Base-by-base conservation (phyloP, 1,140 invertebrate genomes). In the Luehdorfia chinensis region DNA sequence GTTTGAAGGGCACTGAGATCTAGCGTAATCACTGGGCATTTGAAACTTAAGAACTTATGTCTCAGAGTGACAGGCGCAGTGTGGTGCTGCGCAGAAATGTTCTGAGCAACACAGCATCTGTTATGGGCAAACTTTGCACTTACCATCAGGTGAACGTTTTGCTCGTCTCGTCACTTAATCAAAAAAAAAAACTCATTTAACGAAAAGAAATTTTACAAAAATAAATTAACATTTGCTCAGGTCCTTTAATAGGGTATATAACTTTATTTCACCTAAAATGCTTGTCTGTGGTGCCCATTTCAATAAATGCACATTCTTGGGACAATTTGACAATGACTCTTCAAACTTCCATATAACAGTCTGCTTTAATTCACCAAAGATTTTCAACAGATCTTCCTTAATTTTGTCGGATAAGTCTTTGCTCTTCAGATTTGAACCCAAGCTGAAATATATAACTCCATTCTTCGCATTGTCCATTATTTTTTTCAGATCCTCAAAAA, bases 371-470 rank as follows among this genome's bases (percentile, higher is more conserved):
- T 56, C 37, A 5, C 66, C 51, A 44, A 80, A 75, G 4, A 62
- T 19, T 9, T 64, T 59, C 6, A 77, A 25, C 4, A 79, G 30
- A 1, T 43, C 36, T 23, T 48, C 23, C 27, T 61, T 66, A 0
- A 72, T 13, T 11, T 52, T 27, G 1, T 61, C 41, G 4, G 75
- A 70, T 8, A 71, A 56, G 13, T 66, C 51, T n/a, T 67, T 75
- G 34, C 85, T 84, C 30, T 88, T 88, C 0, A 91, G 57, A 73
- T 89, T 90, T 0, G 89, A 90, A 1, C 91, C 91, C 57, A 92
- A 79, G 37, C 87, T 91, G 31, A 93, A 91, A 49, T 90, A 92
- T 28, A 93, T 80, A 0, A 90, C 88, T 1, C 91, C 91, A 28
- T 90, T 54, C 37, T 77, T 78, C 1, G 88, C 79, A 44, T 72